Evolutionary conservation across 1,140 invertebrate genomes (phyloP).

Genomic region (Maniola jurtina): DNA sequence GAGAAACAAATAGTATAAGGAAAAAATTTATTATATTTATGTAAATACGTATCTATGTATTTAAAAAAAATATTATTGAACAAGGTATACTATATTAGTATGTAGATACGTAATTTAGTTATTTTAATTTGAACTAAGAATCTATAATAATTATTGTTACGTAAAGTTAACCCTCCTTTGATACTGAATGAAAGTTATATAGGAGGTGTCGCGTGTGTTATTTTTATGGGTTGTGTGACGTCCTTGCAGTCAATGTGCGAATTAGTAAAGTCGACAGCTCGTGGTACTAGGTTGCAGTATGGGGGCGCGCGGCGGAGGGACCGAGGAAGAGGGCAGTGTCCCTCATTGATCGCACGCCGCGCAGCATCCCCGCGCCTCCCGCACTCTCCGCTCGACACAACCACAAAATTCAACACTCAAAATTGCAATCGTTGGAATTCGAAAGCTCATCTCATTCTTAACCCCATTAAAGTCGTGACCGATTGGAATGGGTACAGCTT

Average conservation of each 20-base stretch:
- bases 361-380: constrained; percentile 61
- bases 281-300: constrained; percentile 57
- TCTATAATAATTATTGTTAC: too few species aligned
- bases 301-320: constrained; percentile 36
- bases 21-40: too few species aligned
- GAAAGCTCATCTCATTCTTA: constrained; percentile 55
- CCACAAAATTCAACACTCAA: constrained; percentile 58
- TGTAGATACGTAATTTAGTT: too few species aligned
- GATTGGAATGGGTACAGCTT: constrained; percentile 28
- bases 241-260: constrained; percentile 44
- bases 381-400: constrained; percentile 50
- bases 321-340: constrained; percentile 43
- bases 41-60: too few species aligned
- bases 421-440: constrained; percentile 59
- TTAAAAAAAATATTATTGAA: too few species aligned
- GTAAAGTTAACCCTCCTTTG: too few species aligned
- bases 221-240: background rate
- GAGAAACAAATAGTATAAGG: too few species aligned
- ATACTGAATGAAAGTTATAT: background rate
- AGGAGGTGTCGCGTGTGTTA: background rate
- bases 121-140: too few species aligned
- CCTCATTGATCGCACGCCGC: constrained; percentile 68
- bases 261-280: constrained; percentile 57
- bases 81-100: too few species aligned
- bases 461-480: constrained; percentile 40